phyloP scores from a whole-genome alignment of 2,888 invertebrate species.

The Drosophila dives region DNA sequence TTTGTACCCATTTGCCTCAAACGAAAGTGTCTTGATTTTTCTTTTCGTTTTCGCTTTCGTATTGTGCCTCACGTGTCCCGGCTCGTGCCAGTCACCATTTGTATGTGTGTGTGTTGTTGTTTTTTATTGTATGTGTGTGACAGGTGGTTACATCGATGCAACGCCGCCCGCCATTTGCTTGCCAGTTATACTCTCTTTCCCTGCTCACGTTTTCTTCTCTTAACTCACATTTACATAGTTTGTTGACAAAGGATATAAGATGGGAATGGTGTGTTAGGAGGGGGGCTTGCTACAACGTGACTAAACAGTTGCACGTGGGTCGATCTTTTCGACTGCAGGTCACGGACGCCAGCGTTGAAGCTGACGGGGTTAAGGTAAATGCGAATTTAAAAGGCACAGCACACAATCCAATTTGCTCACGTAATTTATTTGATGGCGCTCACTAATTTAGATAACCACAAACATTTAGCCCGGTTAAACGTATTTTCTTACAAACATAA shows the following conservation, averaged over 20 bases:
- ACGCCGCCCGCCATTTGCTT: conserved; percentile 51
- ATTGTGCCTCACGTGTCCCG: conserved; percentile 22
- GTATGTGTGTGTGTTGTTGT: conserved; percentile 6
- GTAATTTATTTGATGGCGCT: conserved; percentile 65
- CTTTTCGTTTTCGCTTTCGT: conserved; percentile 20
- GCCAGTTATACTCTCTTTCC: conserved; percentile 26
- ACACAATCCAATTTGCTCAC: conserved; percentile 62
- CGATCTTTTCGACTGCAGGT: conserved; percentile 61
- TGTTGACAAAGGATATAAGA: conserved; percentile 1
- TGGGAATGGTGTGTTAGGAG: not conserved
- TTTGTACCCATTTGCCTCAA: not conserved
- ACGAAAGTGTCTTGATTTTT: conserved; percentile 10
- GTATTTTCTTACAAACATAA: conserved; percentile 47
- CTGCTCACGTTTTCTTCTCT: conserved; percentile 22
- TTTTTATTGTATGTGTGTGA: conserved; percentile 54
- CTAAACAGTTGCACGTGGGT: conserved; percentile 36
- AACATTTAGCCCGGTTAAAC: conserved; percentile 51
- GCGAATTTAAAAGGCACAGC: conserved; percentile 10
- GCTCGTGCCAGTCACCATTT: conserved; percentile 25
- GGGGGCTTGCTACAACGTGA: conserved; percentile 48
- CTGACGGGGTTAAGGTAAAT: conserved; percentile 9
- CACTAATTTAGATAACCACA: conserved; percentile 53
- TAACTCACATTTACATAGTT: conserved; percentile 6
- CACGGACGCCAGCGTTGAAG: conserved; percentile 52
- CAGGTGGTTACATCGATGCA: conserved; percentile 77